Evolutionary conservation across 2,797 vertebrate genomes (phyloP), one percentile per base, ranked within the genome.

Genomic region (Periparus ater): DNA sequence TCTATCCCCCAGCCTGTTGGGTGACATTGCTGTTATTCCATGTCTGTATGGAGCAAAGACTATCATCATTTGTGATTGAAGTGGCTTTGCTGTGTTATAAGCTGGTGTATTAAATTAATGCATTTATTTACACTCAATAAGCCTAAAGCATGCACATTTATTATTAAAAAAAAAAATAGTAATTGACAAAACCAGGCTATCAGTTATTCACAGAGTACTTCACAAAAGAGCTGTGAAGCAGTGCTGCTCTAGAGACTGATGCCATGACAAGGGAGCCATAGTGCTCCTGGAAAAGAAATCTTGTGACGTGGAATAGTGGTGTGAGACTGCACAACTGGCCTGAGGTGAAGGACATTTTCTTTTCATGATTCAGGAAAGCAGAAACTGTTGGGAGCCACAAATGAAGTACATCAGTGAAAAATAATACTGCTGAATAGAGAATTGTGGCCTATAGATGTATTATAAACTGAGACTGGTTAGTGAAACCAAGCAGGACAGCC

Each of bases 221-320:
- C 61, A 66, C 20, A 40, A 32, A 9, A 53, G 51, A 65, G 3
- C 36, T 65, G 20, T 4, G 4, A 40, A 83, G 34, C 47, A 45
- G 16, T 34, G 26, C 45, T 71, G n/a, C 48, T 75, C 38, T n/a
- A 8, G 50, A 72, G 17, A 32, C 25, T 48, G 51, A 42, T 54
- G 44, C 18, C 1, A 1, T 2, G 5, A 34, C 1, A 3, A 50
- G 17, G 29, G 36, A 89, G 38, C 12, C 18, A 7, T 14, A 8
- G 51, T 1, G 5, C 13, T 74, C 9, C 80, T 77, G 36, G 63
- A 54, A 77, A 48, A 90, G 29, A 63, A 61, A n/a, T n/a, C 13
- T 25, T 2, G 0, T 57, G 19, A 22, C 0, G 0, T 60, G 36
- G 34, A 86, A 21, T 26, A 21, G 40, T 53, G 61, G 2, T 74